Evolutionary conservation across 2,888 invertebrate species (phyloP).

Genomic region (Kryphioiulus occultus): DNA sequence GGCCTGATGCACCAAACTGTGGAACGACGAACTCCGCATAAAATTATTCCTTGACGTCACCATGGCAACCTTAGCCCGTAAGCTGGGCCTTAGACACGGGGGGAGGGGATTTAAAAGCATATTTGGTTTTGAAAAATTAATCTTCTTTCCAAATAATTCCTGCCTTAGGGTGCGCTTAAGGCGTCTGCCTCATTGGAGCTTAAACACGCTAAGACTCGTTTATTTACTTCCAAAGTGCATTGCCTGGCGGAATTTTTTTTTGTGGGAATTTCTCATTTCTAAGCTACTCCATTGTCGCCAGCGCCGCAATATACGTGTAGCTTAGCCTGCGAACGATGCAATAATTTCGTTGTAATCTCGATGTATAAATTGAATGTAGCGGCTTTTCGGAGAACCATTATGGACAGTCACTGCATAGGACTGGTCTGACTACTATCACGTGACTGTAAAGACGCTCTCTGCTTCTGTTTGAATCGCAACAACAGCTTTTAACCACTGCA

Average conservation of each 20-base stretch:
- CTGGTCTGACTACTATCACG: background rate
- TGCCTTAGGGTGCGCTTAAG: background rate
- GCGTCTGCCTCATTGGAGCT: slow-evolving; percentile 20
- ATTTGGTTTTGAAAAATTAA: slow-evolving; percentile 28
- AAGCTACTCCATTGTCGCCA: background rate
- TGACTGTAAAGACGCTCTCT: background rate
- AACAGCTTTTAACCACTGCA: background rate
- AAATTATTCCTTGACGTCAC: background rate
- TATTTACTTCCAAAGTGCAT: slow-evolving; percentile 24
- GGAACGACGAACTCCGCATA: background rate
- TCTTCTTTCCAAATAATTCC: slow-evolving; percentile 30
- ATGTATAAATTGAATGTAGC: background rate
- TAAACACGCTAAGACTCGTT: background rate
- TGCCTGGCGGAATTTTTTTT: background rate
- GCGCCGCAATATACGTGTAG: background rate
- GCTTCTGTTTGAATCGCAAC: background rate
- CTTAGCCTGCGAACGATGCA: background rate
- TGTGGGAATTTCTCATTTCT: background rate
- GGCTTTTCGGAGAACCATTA: background rate
- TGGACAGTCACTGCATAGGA: background rate
- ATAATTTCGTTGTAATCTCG: background rate
- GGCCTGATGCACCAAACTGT: background rate
- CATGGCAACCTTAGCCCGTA: background rate
- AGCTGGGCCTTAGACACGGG: background rate
- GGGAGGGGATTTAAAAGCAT: background rate